These are phyloP conservation scores for Himalopsyche tibetana DNA, from an alignment of 2,888 invertebrate genomes.

Conservation along the genomic window DNA sequence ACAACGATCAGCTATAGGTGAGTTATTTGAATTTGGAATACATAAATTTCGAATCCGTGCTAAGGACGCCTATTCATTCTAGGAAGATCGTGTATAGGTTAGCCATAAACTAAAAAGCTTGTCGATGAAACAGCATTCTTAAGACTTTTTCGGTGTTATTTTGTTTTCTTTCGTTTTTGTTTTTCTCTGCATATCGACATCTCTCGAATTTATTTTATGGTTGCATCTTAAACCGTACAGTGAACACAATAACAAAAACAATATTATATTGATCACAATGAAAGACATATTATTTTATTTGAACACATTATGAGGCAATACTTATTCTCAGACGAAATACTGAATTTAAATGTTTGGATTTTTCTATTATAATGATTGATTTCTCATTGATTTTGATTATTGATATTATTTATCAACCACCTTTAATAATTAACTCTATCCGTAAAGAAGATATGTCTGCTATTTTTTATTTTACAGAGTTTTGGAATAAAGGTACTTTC, in stretches of 20 bases:
- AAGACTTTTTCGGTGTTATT: constrained; percentile 41
- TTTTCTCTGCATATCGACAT: constrained; percentile 21
- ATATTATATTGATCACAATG: too few relatives aligned
- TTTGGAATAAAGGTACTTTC: too few relatives aligned
- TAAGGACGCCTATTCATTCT: constrained; percentile 43
- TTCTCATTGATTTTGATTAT: too few relatives aligned
- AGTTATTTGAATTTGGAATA: constrained; percentile 37
- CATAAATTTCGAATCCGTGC: constrained; percentile 34
- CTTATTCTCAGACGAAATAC: too few relatives aligned
- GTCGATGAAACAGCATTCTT: constrained; percentile 37
- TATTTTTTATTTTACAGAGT: too few relatives aligned
- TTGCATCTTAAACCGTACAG: neutral
- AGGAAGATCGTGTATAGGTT: constrained; percentile 38
- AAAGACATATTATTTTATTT: too few relatives aligned
- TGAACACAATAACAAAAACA: neutral
- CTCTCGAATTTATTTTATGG: neutral
- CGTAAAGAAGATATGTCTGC: too few relatives aligned
- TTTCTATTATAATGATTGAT: too few relatives aligned
- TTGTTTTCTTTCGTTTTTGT: neutral
- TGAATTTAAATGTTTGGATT: too few relatives aligned
- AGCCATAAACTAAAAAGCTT: constrained; percentile 40
- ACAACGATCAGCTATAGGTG: constrained; percentile 19
- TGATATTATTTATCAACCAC: too few relatives aligned
- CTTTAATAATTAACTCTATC: too few relatives aligned
- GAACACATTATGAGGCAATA: too few relatives aligned